Conservation (phyloP, 2,113 vertebrate species). For the Oriolus oriolus region DNA sequence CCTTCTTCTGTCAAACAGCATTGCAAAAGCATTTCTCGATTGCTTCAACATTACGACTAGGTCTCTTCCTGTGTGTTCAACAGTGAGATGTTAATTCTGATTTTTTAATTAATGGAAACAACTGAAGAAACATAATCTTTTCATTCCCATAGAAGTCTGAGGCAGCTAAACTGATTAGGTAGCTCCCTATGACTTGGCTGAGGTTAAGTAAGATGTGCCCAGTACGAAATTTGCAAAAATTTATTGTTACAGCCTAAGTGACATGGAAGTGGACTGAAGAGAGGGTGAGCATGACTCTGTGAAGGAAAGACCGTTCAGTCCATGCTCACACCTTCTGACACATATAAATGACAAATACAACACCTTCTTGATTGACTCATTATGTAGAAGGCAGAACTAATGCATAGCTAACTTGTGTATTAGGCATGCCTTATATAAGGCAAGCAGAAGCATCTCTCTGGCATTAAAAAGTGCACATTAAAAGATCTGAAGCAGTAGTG, state of each 20-base stretch:
- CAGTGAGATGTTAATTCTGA: neutral
- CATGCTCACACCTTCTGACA: neutral
- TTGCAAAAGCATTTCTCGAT: neutral
- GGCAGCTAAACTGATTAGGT: neutral
- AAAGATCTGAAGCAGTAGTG: neutral
- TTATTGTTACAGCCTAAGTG: neutral
- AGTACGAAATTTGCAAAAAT: neutral
- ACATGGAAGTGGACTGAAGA: neutral
- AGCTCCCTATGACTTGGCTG: neutral
- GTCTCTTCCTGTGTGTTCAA: neutral
- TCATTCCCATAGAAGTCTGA: neutral
- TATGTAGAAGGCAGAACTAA: slow-evolving; percentile 18
- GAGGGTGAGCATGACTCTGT: neutral
- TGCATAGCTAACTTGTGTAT: neutral
- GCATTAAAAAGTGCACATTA: neutral
- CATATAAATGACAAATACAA: neutral
- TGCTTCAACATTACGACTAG: neutral
- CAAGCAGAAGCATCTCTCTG: neutral
- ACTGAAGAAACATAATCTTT: neutral
- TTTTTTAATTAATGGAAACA: neutral
- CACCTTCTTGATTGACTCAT: slow-evolving; percentile 1
- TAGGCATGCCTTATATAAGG: neutral
- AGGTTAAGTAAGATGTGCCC: neutral
- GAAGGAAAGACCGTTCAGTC: neutral
- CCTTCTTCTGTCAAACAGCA: neutral